These are phyloP conservation scores for Tethya wilhelma DNA, from an alignment of 37 sponge, comb jelly and placozoan genomes.

Conservation along the genomic window DNA sequence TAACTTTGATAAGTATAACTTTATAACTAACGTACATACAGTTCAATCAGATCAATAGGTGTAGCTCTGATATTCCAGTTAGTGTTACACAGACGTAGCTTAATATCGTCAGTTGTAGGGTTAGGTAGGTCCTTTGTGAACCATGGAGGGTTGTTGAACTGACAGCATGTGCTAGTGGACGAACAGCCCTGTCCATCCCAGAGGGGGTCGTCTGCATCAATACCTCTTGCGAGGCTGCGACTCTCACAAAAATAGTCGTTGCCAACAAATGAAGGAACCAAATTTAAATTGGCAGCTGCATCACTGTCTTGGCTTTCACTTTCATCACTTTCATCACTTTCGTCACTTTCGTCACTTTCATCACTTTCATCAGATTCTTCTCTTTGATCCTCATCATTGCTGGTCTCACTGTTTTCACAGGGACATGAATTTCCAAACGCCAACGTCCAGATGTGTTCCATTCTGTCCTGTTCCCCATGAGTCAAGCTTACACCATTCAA, in stretches of 20 bases:
- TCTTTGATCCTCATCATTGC: too few species aligned
- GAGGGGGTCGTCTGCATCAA: constrained; percentile 23
- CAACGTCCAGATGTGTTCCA: background rate
- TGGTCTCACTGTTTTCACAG: too few species aligned
- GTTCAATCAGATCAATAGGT: background rate
- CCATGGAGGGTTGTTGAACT: constrained; percentile 23
- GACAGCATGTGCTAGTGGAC: constrained; percentile 1
- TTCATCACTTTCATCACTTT: too few species aligned
- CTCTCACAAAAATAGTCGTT: constrained; percentile 14
- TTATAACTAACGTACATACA: background rate
- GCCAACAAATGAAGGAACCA: background rate
- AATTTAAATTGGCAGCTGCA: background rate
- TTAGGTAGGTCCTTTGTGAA: constrained; percentile 19
- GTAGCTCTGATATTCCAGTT: background rate
- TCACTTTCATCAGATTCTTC: too few species aligned
- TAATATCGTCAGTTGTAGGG: constrained; percentile 24
- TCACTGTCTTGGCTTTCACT: background rate
- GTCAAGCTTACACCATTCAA: background rate
- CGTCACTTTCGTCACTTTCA: too few species aligned
- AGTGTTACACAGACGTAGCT: constrained; percentile 2
- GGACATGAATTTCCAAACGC: background rate
- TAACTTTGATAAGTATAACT: background rate
- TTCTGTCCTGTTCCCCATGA: background rate
- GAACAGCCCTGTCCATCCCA: constrained; percentile 46
- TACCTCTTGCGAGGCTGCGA: background rate